Percentiles rank a stretch among this genome's conserved stretches.
Conservation (phyloP, 2,113 vertebrate genomes). For the Leucopsar rothschildi region DNA sequence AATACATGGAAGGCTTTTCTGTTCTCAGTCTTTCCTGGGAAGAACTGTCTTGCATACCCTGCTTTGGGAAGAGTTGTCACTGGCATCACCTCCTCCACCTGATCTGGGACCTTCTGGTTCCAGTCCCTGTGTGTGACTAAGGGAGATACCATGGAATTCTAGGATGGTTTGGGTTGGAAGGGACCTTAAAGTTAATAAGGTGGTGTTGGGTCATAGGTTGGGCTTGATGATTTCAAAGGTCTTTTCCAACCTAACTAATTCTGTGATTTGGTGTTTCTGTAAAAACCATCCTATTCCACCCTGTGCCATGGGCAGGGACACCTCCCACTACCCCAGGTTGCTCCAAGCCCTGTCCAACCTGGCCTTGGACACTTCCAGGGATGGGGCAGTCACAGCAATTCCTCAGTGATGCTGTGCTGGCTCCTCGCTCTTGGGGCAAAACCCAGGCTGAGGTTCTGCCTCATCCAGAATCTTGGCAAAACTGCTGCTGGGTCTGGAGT, state of each 20-base stretch:
- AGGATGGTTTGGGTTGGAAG: neutral
- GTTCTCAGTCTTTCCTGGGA: neutral
- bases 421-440: neutral
- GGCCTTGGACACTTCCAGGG: neutral
- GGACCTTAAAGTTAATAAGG: neutral
- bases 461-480: neutral
- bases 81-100: too few species aligned
- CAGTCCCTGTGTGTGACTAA: neutral
- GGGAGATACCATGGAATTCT: neutral
- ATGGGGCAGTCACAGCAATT: neutral
- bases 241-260: neutral
- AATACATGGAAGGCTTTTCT: neutral
- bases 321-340: rapidly evolving
- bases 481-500: rapidly evolving
- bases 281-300: neutral
- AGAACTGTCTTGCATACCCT: neutral
- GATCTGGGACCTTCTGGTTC: neutral
- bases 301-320: neutral
- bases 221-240: neutral
- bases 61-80: neutral
- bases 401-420: neutral
- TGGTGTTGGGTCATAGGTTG: neutral
- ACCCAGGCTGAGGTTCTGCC: neutral
- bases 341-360: rapidly evolving
- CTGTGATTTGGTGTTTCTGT: neutral